phyloP scores from a whole-genome alignment of 1,140 invertebrate genomes.

The Dreissena polymorpha region DNA sequence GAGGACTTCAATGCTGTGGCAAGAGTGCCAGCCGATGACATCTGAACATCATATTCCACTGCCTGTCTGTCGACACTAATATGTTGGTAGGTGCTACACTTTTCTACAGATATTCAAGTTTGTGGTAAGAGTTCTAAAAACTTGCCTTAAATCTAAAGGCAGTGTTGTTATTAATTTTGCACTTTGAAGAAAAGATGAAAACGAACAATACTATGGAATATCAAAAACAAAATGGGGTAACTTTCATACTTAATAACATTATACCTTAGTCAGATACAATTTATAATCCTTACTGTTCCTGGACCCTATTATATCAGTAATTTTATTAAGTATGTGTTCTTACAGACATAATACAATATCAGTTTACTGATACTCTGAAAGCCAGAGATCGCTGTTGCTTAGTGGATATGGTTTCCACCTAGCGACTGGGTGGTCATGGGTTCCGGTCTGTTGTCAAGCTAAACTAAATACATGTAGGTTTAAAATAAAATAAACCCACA shows the following conservation, averaged over 20 bases:
- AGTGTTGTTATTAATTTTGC: neutral
- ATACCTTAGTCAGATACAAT: no score
- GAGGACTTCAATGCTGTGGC: slow-evolving; percentile 9
- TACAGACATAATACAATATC: no score
- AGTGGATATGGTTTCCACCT: no score
- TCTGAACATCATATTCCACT: slow-evolving; percentile 22
- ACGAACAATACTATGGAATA: neutral
- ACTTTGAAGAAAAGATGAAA: neutral
- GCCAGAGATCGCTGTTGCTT: no score
- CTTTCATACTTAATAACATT: no score
- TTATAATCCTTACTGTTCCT: no score
- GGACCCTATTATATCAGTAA: no score
- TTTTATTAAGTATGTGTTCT: no score
- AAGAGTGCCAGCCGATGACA: slow-evolving; percentile 33
- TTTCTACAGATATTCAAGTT: neutral
- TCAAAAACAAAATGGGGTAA: no score
- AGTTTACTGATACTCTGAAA: no score
- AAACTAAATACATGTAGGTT: neutral
- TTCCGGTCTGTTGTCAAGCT: neutral
- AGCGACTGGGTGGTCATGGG: no score
- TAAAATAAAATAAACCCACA: neutral
- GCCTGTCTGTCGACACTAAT: slow-evolving; percentile 20
- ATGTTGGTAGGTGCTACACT: slow-evolving; percentile 22
- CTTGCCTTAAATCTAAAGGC: neutral
- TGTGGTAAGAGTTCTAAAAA: neutral